phyloP scores from a whole-genome alignment of 2,113 vertebrate species.

The Nothobranchius kuhntae region DNA sequence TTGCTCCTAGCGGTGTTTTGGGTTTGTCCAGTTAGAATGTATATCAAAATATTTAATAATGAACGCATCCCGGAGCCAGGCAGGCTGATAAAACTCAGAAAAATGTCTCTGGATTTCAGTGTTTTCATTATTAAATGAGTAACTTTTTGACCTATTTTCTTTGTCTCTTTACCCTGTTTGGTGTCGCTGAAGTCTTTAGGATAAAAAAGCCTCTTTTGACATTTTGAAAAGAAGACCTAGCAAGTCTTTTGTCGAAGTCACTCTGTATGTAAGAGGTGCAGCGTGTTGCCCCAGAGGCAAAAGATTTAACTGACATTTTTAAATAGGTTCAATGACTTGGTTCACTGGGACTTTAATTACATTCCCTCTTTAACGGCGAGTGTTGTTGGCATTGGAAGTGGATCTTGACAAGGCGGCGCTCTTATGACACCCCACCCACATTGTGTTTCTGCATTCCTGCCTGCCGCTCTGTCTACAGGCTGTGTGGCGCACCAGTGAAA shows the following conservation, averaged over 20 bases:
- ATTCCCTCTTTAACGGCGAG: conserved; percentile 65
- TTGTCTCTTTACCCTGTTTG: background rate
- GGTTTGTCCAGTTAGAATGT: background rate
- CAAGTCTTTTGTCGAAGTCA: conserved; percentile 6
- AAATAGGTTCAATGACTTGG: conserved; percentile 76
- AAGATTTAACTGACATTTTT: conserved; percentile 68
- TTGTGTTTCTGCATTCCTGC: conserved; percentile 56
- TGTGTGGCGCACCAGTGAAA: conserved; percentile 53
- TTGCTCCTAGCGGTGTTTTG: conserved; percentile 8
- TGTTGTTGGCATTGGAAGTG: conserved; percentile 60
- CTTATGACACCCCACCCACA: conserved; percentile 69
- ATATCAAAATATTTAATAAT: conserved; percentile 30
- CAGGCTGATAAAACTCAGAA: background rate
- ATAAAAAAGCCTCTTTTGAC: conserved; percentile 27
- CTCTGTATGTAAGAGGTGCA: conserved; percentile 40
- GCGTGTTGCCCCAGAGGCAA: conserved; percentile 47
- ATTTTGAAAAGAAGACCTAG: conserved; percentile 19
- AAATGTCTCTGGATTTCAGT: conserved; percentile 15
- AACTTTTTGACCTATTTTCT: background rate
- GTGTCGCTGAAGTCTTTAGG: background rate
- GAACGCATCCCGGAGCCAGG: background rate
- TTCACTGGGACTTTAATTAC: conserved; percentile 79
- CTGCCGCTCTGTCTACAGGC: conserved; percentile 61
- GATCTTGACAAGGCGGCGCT: conserved; percentile 69
- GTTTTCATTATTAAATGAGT: conserved; percentile 23